Percentiles rank a stretch among this genome's conserved stretches.
Conservation (phyloP, 1,140 invertebrate species). For the Onthophagus taurus region DNA sequence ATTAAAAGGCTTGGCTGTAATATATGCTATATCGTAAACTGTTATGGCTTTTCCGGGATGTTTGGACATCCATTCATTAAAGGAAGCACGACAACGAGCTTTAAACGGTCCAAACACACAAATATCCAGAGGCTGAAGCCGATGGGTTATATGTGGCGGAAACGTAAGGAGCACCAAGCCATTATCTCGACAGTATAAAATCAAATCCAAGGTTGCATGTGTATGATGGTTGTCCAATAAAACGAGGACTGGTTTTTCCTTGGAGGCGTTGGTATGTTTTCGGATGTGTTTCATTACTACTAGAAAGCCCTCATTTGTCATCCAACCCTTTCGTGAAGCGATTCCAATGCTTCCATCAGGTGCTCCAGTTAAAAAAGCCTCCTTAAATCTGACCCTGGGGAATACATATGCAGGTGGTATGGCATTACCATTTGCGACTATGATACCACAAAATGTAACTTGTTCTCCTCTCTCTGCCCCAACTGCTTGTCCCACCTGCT, state of each 20-base stretch:
- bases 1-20: slow-evolving; percentile 17
- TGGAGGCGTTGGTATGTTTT: slow-evolving; percentile 1
- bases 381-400: slow-evolving; percentile 28
- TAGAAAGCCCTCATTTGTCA: slow-evolving; percentile 10
- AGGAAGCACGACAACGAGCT: slow-evolving; percentile 34
- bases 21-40: slow-evolving; percentile 29
- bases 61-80: slow-evolving; percentile 24
- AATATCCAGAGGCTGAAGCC: slow-evolving; percentile 37
- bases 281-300: slow-evolving; percentile 9
- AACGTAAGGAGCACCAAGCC: slow-evolving; percentile 23
- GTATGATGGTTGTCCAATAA: slow-evolving; percentile 18
- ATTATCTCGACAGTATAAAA: slow-evolving; percentile 28
- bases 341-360: slow-evolving; percentile 20
- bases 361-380: slow-evolving; percentile 30
- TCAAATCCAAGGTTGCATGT: slow-evolving; percentile 21
- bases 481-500: slow-evolving; percentile 34
- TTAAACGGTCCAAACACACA: slow-evolving; percentile 33
- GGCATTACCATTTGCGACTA: slow-evolving; percentile 30
- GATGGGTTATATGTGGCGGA: slow-evolving; percentile 29
- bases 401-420: slow-evolving; percentile 35
- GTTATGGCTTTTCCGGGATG: slow-evolving; percentile 30
- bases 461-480: slow-evolving; percentile 35
- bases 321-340: slow-evolving; percentile 12
- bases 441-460: slow-evolving; percentile 30
- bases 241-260: slow-evolving; percentile 10